Conservation (phyloP, 2,113 vertebrate genomes). For the Oreochromis spilurus region DNA sequence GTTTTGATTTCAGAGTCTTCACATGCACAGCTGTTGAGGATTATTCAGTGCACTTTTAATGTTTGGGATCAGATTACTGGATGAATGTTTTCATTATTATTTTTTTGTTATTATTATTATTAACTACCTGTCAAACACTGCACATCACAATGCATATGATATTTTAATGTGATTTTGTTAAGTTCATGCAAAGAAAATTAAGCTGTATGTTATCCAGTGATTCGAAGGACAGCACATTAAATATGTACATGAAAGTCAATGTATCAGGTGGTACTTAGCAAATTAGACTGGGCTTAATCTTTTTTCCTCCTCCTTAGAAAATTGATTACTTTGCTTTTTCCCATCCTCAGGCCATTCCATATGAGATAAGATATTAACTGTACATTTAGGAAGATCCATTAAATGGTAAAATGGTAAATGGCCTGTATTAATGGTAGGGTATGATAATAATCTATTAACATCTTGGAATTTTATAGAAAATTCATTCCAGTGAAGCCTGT, state of each 20-base stretch:
- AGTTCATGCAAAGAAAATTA: background rate
- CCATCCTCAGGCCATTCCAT: background rate
- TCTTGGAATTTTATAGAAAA: too few species aligned
- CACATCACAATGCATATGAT: background rate
- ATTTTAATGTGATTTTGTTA: background rate
- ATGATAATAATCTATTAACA: too few species aligned
- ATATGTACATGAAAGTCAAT: background rate
- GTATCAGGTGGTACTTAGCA: slow-evolving; percentile 26
- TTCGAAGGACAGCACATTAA: background rate
- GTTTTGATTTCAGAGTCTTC: slow-evolving; percentile 53
- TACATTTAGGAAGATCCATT: slow-evolving; percentile 20
- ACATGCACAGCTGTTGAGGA: background rate
- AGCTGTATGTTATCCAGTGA: background rate
- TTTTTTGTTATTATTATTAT: background rate
- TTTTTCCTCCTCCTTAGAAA: background rate
- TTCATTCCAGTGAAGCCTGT: too few species aligned
- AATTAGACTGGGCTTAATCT: slow-evolving; percentile 23
- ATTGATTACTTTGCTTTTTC: slow-evolving; percentile 26
- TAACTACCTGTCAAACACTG: background rate
- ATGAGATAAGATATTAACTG: slow-evolving; percentile 4
- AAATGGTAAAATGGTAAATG: too few species aligned
- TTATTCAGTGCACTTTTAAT: background rate
- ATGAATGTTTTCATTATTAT: background rate
- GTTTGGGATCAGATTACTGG: background rate
- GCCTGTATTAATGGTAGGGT: too few species aligned